Evolutionary conservation across 2,113 vertebrate species (phyloP).

Genomic region (Anhinga rufa): DNA sequence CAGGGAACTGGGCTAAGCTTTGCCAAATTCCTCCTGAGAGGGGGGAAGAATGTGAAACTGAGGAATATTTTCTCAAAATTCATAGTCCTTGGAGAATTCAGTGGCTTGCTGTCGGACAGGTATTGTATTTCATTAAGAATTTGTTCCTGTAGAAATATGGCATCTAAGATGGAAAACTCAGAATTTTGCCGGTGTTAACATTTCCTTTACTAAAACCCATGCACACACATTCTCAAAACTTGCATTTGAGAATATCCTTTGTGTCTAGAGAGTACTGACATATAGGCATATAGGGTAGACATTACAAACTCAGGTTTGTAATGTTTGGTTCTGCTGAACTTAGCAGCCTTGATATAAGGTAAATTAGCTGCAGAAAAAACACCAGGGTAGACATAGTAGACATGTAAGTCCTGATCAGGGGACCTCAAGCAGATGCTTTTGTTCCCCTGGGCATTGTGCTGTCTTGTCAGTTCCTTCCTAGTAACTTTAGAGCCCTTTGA

Average conservation of each 20-base stretch:
- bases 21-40: not conserved
- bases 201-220: not conserved
- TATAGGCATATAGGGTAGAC: not conserved
- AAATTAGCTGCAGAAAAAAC: not conserved
- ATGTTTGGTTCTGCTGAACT: fast-evolving
- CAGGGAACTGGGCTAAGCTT: not conserved
- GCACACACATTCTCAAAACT: not conserved
- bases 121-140: not conserved
- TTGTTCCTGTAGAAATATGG: not conserved
- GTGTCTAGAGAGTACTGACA: not conserved
- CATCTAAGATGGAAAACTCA: not conserved
- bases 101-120: not conserved
- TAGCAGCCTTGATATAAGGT: not conserved
- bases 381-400: not conserved
- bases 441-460: not conserved
- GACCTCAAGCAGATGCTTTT: not conserved
- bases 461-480: not conserved
- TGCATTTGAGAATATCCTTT: not conserved
- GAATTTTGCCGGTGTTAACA: not conserved
- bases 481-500: not conserved
- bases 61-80: not conserved
- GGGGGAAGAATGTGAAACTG: not conserved
- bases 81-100: not conserved
- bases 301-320: not conserved
- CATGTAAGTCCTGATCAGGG: not conserved